Base-by-base conservation (phyloP, 2,113 vertebrate species). In the Apodemus sylvaticus region DNA sequence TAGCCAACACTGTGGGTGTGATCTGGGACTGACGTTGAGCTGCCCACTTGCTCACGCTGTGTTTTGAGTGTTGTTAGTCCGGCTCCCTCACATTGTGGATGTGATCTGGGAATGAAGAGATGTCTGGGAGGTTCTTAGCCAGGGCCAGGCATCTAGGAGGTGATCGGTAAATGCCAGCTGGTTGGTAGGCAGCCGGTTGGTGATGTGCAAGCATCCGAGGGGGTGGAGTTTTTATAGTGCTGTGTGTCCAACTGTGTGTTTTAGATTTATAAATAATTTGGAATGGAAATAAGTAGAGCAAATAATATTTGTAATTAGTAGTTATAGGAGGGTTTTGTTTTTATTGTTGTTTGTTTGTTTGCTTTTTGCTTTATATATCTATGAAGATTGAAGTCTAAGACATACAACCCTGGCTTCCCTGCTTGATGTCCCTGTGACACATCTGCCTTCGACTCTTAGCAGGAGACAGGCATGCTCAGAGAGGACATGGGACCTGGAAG, bases 211-310 rank as follows among this genome's bases (percentile, higher is more conserved):
- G 31, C 12, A 7, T 51, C 53, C 26, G 48, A 42, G 45, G 14
- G 9, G 51, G 29, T 20, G 3, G 36, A 45, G 77, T 29, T 90
- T 91, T 45, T 9, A 31, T 51, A 77, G 51, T 39, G 4, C 19
- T 29, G 53, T 16, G 55, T 73, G 64, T 71, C n/a, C 48, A 58
- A 73, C 4, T 3, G 13, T 42, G 1, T 31, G 5, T 8, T 93
- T 66, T 78, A 68, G 53, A 42, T 92, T 91, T 87, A 83, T 71
- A 74, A n/a, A 14, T 64, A 55, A 94, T 91, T 87, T 90, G 74
- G 51, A 51, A 14, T 64, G 68, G 51, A 5, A 64, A 58, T 39
- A 42, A 42, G 11, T 90, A n/a, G 45, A 48, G 3, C 17, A 79
- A 66, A 4, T 26, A 70, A 51, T 66, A 12, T 34, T 93, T 62